Conservation (phyloP, 2,797 vertebrate genomes). For the Cossypha polioptera region DNA sequence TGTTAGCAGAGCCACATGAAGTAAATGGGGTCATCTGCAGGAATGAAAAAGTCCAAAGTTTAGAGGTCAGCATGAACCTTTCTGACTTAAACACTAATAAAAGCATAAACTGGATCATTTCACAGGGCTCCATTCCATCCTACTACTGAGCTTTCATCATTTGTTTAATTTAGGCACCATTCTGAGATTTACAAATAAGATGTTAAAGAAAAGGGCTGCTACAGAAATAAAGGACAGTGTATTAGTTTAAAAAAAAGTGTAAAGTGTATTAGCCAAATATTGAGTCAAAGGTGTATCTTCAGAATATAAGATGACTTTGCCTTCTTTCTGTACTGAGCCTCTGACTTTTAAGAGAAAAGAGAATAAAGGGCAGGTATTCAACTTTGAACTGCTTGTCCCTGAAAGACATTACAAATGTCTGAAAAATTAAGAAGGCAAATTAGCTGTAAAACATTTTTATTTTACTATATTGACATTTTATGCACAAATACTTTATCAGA, state of each 20-base stretch:
- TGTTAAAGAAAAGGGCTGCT: neutral
- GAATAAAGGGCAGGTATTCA: neutral
- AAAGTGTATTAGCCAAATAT: no score
- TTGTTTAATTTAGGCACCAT: neutral
- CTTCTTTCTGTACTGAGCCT: neutral
- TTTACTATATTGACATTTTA: conserved; percentile 81
- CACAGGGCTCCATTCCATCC: neutral
- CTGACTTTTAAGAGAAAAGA: neutral
- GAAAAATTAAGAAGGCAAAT: neutral
- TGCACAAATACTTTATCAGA: conserved; percentile 80
- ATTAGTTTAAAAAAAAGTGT: neutral
- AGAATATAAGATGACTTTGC: neutral
- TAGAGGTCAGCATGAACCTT: neutral
- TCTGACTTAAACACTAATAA: neutral
- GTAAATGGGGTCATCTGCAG: neutral
- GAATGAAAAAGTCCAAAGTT: neutral
- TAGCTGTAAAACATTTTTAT: conserved; percentile 75
- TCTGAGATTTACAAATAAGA: neutral
- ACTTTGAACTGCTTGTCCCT: neutral
- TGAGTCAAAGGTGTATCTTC: neutral
- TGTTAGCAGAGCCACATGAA: neutral
- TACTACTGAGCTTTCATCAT: neutral
- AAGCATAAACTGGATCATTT: neutral
- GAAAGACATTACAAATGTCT: neutral
- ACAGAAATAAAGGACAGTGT: neutral